Conservation (phyloP, 2,888 invertebrate species). For the Colletes collaris region DNA sequence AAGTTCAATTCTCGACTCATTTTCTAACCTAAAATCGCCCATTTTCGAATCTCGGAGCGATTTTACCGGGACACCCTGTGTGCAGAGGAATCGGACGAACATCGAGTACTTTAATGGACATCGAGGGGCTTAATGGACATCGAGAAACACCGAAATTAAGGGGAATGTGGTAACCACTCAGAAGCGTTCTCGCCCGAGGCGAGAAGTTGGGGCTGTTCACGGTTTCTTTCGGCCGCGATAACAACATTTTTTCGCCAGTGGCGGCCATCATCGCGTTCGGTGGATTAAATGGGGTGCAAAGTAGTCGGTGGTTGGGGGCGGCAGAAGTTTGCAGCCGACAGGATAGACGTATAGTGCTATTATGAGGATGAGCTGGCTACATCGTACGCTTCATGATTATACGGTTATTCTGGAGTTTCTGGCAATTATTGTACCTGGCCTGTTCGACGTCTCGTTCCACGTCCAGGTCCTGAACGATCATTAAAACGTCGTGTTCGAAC, state of each 20-base stretch:
- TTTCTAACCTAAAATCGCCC: too few species aligned
- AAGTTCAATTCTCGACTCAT: too few species aligned
- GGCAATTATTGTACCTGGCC: conserved; percentile 32
- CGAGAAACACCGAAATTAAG: neutral
- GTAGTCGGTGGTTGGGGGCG: conserved; percentile 13
- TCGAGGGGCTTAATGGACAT: neutral
- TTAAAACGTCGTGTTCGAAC: too few species aligned
- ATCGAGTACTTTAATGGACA: too few species aligned
- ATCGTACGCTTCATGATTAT: conserved; percentile 24
- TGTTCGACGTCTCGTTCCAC: neutral
- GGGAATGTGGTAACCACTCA: neutral
- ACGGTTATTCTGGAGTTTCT: conserved; percentile 25
- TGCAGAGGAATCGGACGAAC: too few species aligned
- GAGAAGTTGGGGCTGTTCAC: conserved; percentile 1
- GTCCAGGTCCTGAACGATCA: neutral
- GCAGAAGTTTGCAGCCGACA: conserved; percentile 50
- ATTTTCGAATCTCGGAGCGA: too few species aligned
- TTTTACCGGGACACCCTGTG: too few species aligned
- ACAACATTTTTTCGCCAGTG: conserved; percentile 26
- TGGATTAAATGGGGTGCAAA: conserved; percentile 51
- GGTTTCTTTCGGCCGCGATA: conserved; percentile 19
- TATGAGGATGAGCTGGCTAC: conserved; percentile 45
- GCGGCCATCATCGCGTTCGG: conserved; percentile 19
- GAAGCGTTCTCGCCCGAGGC: neutral
- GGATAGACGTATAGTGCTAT: conserved; percentile 44